Evolutionary conservation across 2,888 invertebrate species (phyloP).

Genomic region (Orthosia gothica): DNA sequence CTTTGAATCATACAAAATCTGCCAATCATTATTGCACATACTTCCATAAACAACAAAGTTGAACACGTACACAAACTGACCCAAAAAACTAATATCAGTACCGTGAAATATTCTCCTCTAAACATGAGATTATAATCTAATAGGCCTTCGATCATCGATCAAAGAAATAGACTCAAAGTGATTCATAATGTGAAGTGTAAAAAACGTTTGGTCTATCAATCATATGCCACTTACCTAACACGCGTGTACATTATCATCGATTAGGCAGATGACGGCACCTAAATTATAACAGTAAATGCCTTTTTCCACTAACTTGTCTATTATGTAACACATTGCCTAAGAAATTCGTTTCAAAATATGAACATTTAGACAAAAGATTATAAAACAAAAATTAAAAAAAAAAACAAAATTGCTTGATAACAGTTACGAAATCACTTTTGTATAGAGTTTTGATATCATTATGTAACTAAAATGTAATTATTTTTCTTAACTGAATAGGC

Average conservation of each 20-base stretch:
- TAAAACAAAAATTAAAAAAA: too few relatives aligned
- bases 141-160: conserved; percentile 25
- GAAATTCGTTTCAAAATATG: too few relatives aligned
- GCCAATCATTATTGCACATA: too few relatives aligned
- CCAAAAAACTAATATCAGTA: not conserved
- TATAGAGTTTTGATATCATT: too few relatives aligned
- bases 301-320: too few relatives aligned
- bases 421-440: too few relatives aligned
- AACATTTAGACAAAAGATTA: too few relatives aligned
- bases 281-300: conserved; percentile 12
- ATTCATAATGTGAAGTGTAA: conserved; percentile 28
- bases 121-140: not conserved
- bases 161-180: conserved; percentile 28
- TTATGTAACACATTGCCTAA: too few relatives aligned
- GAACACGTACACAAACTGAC: not conserved
- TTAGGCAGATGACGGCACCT: conserved; percentile 18
- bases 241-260: conserved; percentile 40
- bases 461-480: too few relatives aligned
- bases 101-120: not conserved
- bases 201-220: conserved; percentile 48
- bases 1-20: too few relatives aligned
- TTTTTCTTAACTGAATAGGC: too few relatives aligned
- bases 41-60: not conserved
- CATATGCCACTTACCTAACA: conserved; percentile 29
- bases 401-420: too few relatives aligned